A percentile compares a stretch with the other conserved stretches of the same genome.
These are phyloP conservation scores for Hydrotaea diabolus DNA, from an alignment of 2,888 invertebrate species.

Conservation along the genomic window DNA sequence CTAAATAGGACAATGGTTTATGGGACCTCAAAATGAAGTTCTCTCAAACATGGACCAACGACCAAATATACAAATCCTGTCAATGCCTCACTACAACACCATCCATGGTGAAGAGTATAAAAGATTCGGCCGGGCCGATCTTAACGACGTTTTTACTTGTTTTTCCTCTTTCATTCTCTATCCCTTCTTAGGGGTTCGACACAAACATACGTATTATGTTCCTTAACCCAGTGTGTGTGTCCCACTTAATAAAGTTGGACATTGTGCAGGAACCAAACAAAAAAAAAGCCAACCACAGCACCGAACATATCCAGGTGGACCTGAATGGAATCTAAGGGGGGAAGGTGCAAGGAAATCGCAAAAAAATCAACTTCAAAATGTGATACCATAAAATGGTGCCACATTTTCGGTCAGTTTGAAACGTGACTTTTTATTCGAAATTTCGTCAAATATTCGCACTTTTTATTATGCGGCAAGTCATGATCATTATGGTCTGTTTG, in stretches of 20 bases:
- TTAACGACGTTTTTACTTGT: too few relatives aligned
- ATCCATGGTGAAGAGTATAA: too few relatives aligned
- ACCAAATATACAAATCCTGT: too few relatives aligned
- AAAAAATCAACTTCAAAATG: slow-evolving; percentile 36
- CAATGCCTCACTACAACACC: too few relatives aligned
- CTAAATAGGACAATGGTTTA: too few relatives aligned
- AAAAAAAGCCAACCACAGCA: slow-evolving; percentile 6
- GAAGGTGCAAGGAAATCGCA: background rate
- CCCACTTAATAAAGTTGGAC: slow-evolving; percentile 21
- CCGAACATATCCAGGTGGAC: background rate
- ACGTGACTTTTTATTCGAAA: slow-evolving; percentile 56
- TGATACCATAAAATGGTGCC: slow-evolving; percentile 28
- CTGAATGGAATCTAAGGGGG: background rate
- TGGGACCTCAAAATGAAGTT: too few relatives aligned
- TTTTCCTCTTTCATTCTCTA: background rate
- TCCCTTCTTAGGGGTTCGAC: background rate
- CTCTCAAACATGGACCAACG: too few relatives aligned
- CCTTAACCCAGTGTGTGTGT: background rate
- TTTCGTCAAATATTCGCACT: slow-evolving; percentile 24
- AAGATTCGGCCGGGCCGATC: too few relatives aligned
- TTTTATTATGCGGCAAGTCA: background rate
- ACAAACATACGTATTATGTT: background rate
- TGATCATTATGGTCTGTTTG: background rate
- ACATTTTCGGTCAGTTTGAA: slow-evolving; percentile 46
- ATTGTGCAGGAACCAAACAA: background rate